Conservation (phyloP, 2,888 invertebrate species). For the Phaedon cochleariae region DNA sequence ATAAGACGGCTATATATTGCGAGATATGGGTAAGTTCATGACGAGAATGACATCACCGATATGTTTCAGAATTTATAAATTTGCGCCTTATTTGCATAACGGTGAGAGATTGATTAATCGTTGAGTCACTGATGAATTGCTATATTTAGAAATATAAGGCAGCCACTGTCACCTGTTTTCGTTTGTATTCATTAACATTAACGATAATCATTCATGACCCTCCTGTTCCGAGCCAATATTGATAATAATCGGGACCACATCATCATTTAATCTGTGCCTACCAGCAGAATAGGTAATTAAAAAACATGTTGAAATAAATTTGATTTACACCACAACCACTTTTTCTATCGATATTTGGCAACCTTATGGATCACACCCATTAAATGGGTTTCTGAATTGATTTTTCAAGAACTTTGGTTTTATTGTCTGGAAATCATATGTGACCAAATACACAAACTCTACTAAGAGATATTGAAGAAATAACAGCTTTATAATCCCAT, state of each 20-base stretch:
- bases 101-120: constrained; percentile 10
- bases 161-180: not conserved
- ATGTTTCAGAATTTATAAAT: constrained; percentile 7
- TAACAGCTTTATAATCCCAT: too few species aligned
- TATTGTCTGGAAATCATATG: too few species aligned
- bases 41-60: constrained; percentile 18
- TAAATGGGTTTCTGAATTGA: too few species aligned
- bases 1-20: constrained; percentile 6
- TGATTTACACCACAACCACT: not conserved
- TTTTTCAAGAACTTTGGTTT: too few species aligned
- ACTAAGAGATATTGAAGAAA: too few species aligned
- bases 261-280: not conserved
- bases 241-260: not conserved
- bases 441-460: too few species aligned
- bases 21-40: constrained; percentile 15
- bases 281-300: not conserved
- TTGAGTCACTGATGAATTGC: constrained; percentile 6
- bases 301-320: not conserved
- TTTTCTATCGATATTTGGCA: too few species aligned
- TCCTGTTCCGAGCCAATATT: not conserved
- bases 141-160: constrained; percentile 17
- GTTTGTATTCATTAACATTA: not conserved
- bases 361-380: too few species aligned
- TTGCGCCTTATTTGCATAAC: constrained; percentile 10
- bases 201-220: not conserved